phyloP scores from a whole-genome alignment of 2,113 vertebrate species.

The Nestor notabilis region DNA sequence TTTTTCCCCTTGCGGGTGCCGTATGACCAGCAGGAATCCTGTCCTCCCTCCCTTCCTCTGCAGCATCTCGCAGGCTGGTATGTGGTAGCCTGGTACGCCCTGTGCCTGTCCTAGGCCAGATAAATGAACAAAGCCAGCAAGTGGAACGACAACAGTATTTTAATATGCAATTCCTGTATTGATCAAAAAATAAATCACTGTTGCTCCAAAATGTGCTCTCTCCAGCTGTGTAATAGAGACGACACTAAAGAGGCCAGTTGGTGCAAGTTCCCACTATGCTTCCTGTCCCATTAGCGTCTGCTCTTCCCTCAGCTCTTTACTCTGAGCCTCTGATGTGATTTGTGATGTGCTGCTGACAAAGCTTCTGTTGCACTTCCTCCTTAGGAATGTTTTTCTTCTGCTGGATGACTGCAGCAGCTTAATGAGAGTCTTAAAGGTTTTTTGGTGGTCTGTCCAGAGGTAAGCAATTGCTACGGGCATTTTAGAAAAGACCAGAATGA shows the following conservation, averaged over 20 bases:
- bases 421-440: background rate
- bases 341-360: background rate
- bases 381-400: background rate
- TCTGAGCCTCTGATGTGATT: background rate
- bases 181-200: background rate
- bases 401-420: background rate
- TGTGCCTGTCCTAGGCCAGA: background rate
- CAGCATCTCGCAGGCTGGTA: background rate
- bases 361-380: background rate
- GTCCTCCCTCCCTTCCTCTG: background rate
- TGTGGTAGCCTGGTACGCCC: background rate
- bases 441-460: background rate
- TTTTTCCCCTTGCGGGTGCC: background rate
- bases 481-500: background rate
- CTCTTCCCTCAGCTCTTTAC: background rate
- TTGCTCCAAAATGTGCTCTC: background rate
- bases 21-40: background rate
- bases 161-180: background rate
- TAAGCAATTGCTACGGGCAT: background rate
- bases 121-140: background rate
- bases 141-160: accelerated
- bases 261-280: background rate
- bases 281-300: background rate
- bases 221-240: background rate
- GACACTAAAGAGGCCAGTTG: background rate